These are phyloP conservation scores for roundworm (Caenorhabditis elegans) DNA, from an alignment of 1,140 invertebrate species.

Conservation along the genomic window DNA sequence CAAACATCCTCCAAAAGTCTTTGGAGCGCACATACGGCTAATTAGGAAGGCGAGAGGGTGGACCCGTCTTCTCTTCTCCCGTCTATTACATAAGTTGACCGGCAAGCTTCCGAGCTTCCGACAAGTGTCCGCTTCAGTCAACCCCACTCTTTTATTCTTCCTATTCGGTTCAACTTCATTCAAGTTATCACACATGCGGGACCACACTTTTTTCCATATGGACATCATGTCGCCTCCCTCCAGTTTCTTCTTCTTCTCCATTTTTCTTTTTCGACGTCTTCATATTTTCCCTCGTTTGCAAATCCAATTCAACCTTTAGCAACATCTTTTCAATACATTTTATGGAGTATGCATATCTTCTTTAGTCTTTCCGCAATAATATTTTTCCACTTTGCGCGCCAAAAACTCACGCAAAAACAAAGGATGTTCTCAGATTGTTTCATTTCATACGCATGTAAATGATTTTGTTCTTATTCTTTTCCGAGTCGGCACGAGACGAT, in stretches of 20 bases:
- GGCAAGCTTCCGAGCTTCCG: conserved; percentile 11
- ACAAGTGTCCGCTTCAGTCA: conserved; percentile 28
- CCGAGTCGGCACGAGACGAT: neutral
- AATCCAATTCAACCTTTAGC: neutral
- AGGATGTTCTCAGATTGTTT: no score
- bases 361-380: neutral
- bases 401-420: no score
- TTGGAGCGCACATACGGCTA: neutral
- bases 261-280: neutral
- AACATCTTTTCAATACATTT: neutral
- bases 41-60: conserved; percentile 28
- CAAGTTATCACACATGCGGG: conserved; percentile 29
- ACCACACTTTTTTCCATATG: conserved; percentile 16
- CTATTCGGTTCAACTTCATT: conserved; percentile 12
- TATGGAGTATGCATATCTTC: neutral
- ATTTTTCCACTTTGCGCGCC: no score
- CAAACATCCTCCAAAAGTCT: neutral
- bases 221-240: conserved; percentile 9
- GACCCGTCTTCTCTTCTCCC: neutral
- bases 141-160: conserved; percentile 20
- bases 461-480: neutral
- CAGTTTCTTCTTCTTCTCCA: neutral
- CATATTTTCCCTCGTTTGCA: neutral
- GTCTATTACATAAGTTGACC: conserved; percentile 26
- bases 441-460: neutral